phyloP scores from a whole-genome alignment of 2,113 vertebrate species.

The Entelurus aequoreus region DNA sequence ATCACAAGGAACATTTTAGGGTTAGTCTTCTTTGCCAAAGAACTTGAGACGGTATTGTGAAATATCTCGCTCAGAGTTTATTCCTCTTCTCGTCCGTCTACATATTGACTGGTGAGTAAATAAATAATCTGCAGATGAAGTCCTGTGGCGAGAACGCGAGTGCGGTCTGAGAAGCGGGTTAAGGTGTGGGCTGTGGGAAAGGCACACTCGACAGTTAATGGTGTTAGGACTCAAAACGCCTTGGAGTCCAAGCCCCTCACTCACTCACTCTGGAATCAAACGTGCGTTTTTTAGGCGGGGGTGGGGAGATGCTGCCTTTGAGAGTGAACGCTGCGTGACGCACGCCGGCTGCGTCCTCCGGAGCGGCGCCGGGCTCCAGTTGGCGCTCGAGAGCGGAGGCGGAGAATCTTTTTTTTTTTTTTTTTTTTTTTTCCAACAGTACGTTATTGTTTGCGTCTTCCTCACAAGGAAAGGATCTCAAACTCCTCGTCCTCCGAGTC shows the following conservation, averaged over 20 bases:
- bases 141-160: constrained; percentile 6
- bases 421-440: constrained; percentile 20
- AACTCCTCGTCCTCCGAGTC: constrained; percentile 98
- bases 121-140: constrained; percentile 67
- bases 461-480: constrained; percentile 94
- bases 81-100: constrained; percentile 37
- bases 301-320: background rate
- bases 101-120: constrained; percentile 57
- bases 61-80: constrained; percentile 24
- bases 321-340: constrained; percentile 53
- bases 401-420: constrained; percentile 22
- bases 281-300: too few species aligned
- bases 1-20: too few species aligned
- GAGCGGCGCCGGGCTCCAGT: too few species aligned
- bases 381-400: constrained; percentile 1
- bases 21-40: too few species aligned
- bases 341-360: constrained; percentile 35
- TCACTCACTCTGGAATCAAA: background rate
- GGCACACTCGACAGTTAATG: constrained; percentile 67
- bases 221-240: constrained; percentile 73
- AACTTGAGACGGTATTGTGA: background rate
- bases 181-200: constrained; percentile 46
- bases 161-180: constrained; percentile 32
- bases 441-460: constrained; percentile 26
- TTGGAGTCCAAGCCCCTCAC: constrained; percentile 12